Evolutionary conservation across 1,140 invertebrate species (phyloP), one percentile per base, ranked within the genome.

Genomic region (Heliconius himera): DNA sequence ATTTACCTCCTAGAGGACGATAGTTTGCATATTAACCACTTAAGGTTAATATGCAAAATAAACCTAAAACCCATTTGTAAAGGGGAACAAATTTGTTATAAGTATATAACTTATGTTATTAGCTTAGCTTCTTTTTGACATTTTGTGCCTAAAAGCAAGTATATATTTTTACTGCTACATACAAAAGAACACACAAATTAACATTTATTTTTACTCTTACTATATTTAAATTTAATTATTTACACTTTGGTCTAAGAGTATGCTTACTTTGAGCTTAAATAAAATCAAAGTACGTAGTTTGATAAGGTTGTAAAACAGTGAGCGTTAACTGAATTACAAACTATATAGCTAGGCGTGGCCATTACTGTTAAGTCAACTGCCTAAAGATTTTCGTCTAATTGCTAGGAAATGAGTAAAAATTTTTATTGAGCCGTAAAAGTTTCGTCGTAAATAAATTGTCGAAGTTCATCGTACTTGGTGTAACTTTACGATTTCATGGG

Each of bases 361-460:
- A 70, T 76, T 60, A 72, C 11, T 72, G 76, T 71, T 77, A 71
- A 72, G 76, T 54, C 20, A 29, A 29, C 72, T 77, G 76, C 80
- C 80, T 80, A 80, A 74, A 82, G 77, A 82, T 87, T 83, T 81
- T 80, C 76, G 41, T 80, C 74, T 83, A 86, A 86, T 85, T 86
- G 83, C 74, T 51, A 74, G 77, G 85, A 81, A 85, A 85, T 83
- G 81, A 83, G 85, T 80, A 80, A 78, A 86, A 83, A 85, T 84
- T 87, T 85, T 87, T 84, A 87, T 83, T 66, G 77, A 74, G 71
- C 66, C 78, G 79, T 87, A 87, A 87, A 87, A 83, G 72, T 85
- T 79, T 73, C 74, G 74, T 85, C 84, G 82, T 84, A 84, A 85
- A 85, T 85, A 85, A 85, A 83, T 84, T 82, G 78, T 74, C 70